Evolutionary conservation across 2,888 invertebrate species (phyloP).

Genomic region (Hydriomena furcata): DNA sequence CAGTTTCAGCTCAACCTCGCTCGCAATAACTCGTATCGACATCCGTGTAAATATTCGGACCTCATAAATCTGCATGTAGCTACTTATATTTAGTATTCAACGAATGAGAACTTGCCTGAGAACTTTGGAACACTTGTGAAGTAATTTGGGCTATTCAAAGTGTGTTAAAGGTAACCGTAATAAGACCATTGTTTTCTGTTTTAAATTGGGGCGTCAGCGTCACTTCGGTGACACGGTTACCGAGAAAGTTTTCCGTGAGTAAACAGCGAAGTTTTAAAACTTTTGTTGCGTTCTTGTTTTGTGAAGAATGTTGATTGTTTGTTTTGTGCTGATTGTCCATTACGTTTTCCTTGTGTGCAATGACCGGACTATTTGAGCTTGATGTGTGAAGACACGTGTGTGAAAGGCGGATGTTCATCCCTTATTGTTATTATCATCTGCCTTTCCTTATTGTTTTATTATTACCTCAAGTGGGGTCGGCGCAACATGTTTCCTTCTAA

Average conservation of each 20-base stretch:
- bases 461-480: no score
- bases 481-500: no score
- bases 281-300: conserved; percentile 7
- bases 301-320: conserved; percentile 4
- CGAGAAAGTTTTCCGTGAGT: conserved; percentile 27
- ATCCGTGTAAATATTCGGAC: not conserved
- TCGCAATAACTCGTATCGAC: not conserved
- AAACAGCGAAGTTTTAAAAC: conserved; percentile 11
- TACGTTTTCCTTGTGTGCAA: no score
- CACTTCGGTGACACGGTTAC: conserved; percentile 30
- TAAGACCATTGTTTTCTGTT: conserved; percentile 27
- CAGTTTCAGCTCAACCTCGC: conserved; percentile 3
- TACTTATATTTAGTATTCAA: no score
- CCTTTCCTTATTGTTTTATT: no score
- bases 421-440: no score
- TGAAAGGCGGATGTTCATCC: no score
- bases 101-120: no score
- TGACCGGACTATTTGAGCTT: no score
- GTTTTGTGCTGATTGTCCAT: not conserved
- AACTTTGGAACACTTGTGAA: conserved; percentile 4
- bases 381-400: no score
- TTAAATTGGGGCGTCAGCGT: conserved; percentile 22
- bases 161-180: conserved; percentile 21
- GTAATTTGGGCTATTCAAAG: conserved; percentile 20
- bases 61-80: no score